These are phyloP conservation scores for Hydrophis major DNA, from an alignment of 2,797 vertebrate species.

Conservation along the genomic window DNA sequence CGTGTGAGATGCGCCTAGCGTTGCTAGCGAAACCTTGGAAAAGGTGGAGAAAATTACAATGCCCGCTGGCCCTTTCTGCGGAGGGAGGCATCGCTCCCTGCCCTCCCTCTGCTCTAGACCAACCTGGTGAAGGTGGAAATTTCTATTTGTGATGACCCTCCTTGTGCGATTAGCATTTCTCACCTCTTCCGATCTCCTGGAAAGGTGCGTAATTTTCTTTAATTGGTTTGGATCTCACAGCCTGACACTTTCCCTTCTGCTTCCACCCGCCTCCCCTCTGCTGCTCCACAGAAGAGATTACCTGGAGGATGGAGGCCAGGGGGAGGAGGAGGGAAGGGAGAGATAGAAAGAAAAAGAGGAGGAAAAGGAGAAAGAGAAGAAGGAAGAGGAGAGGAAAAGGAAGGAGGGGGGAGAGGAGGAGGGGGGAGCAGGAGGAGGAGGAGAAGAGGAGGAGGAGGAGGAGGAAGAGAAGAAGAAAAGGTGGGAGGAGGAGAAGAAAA, in stretches of 20 bases:
- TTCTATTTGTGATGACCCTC: conserved; percentile 48
- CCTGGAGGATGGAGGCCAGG: conserved; percentile 21
- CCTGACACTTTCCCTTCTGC: conserved; percentile 53
- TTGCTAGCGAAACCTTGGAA: not conserved
- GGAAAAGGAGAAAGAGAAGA: not conserved
- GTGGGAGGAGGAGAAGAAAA: not conserved
- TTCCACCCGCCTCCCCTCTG: not conserved
- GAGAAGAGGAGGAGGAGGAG: no score
- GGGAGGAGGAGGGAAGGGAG: not conserved
- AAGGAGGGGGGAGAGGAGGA: no score
- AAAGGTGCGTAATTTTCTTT: conserved; percentile 36
- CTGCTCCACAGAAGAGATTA: conserved; percentile 9
- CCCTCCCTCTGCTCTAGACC: not conserved
- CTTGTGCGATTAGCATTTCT: conserved; percentile 52
- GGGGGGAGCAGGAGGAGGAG: no score
- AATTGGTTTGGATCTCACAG: conserved; percentile 56
- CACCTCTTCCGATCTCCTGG: conserved; percentile 26
- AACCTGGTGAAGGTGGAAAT: conserved; percentile 26
- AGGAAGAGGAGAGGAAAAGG: no score
- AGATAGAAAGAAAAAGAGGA: not conserved
- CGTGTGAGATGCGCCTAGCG: not conserved
- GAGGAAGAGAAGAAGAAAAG: not conserved
- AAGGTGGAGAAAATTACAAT: conserved; percentile 31
- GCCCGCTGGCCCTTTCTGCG: conserved; percentile 20
- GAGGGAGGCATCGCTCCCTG: not conserved